A percentile compares a stretch with the other conserved stretches of the same genome.
Conservation (phyloP, 2,888 invertebrate species). For the Drosophila tripunctata region DNA sequence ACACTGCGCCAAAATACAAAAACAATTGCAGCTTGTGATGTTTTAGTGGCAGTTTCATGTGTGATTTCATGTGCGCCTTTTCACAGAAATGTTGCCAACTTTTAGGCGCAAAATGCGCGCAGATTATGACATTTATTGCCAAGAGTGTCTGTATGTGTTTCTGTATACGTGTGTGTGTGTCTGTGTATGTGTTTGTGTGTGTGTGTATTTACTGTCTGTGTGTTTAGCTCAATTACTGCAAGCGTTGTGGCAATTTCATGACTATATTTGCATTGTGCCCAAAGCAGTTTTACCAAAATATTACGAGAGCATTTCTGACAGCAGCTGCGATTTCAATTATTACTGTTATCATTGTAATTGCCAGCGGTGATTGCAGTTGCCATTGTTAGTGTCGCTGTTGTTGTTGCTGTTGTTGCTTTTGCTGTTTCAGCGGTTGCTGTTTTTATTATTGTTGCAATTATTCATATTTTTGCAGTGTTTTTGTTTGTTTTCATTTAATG, state of each 20-base stretch:
- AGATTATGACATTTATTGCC: constrained; percentile 50
- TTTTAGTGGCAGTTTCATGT: constrained; percentile 19
- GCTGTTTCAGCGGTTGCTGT: neutral
- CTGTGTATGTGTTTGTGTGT: constrained; percentile 10
- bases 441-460: constrained; percentile 4
- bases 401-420: neutral
- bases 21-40: constrained; percentile 15
- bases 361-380: constrained; percentile 20
- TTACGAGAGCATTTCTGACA: constrained; percentile 30
- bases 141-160: neutral
- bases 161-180: neutral
- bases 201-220: constrained; percentile 3
- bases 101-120: constrained; percentile 63
- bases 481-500: neutral
- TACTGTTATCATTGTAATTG: constrained; percentile 51
- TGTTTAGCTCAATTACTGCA: constrained; percentile 35
- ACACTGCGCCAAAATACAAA: constrained; percentile 24
- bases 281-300: constrained; percentile 33
- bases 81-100: constrained; percentile 55
- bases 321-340: constrained; percentile 61
- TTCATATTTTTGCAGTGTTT: neutral
- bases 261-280: constrained; percentile 36
- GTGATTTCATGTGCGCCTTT: constrained; percentile 36
- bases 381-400: neutral
- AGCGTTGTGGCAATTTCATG: constrained; percentile 42